These are phyloP conservation scores for Drosophila biarmipes DNA, from an alignment of 1,140 invertebrate genomes.

Conservation along the genomic window DNA sequence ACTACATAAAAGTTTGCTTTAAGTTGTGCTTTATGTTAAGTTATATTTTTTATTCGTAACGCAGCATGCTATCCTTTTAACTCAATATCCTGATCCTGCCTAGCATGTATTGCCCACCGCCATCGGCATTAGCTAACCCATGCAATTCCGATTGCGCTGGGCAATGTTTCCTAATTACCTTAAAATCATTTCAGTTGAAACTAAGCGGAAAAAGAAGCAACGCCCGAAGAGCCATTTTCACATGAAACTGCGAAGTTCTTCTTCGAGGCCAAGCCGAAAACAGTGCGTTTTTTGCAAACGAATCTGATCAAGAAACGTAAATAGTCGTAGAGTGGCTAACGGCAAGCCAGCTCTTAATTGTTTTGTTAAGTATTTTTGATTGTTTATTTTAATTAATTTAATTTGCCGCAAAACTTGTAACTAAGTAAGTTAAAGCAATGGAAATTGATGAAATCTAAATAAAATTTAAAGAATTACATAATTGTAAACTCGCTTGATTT, in stretches of 20 bases:
- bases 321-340: slow-evolving; percentile 21
- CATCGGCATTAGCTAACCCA: not conserved
- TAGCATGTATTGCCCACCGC: slow-evolving; percentile 8
- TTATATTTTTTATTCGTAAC: slow-evolving; percentile 18
- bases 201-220: not conserved
- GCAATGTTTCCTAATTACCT: slow-evolving; percentile 4
- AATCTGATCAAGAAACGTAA: slow-evolving; percentile 1
- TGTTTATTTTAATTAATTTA: slow-evolving; percentile 25
- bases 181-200: slow-evolving; percentile 16
- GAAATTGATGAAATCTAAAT: slow-evolving; percentile 27
- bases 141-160: not conserved
- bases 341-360: slow-evolving; percentile 22
- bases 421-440: slow-evolving; percentile 8
- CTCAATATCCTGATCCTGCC: not conserved
- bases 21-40: slow-evolving; percentile 69
- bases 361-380: slow-evolving; percentile 44
- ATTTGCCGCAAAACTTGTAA: slow-evolving; percentile 9
- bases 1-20: slow-evolving; percentile 43
- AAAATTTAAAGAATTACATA: slow-evolving; percentile 16
- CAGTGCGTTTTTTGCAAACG: not conserved
- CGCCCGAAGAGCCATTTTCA: slow-evolving; percentile 1
- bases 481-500: not conserved
- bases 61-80: not conserved
- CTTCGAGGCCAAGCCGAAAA: not conserved
- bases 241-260: slow-evolving; percentile 13